Percentiles rank a stretch among this genome's conserved stretches.
phyloP scores from a whole-genome alignment of 2,113 vertebrate species.

The Benitochromis conjunctus region DNA sequence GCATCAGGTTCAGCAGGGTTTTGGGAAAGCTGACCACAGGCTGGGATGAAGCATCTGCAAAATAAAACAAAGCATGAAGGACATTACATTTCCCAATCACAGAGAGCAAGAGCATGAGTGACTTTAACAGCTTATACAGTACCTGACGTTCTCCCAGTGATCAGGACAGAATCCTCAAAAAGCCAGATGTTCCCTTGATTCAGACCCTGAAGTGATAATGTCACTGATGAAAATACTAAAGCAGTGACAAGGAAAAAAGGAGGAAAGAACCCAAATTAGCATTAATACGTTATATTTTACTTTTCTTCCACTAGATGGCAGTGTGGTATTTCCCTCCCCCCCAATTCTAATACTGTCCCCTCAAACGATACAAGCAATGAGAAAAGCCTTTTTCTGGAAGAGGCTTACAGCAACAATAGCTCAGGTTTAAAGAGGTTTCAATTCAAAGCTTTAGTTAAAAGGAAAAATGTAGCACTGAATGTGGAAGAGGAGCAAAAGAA shows the following conservation, averaged over 20 bases:
- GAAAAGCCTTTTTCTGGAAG: not conserved
- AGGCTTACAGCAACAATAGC: not conserved
- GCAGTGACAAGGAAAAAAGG: not conserved
- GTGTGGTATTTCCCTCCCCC: not conserved
- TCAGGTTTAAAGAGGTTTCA: not conserved
- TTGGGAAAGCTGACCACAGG: constrained; percentile 85
- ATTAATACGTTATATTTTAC: not conserved
- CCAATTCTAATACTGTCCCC: not conserved
- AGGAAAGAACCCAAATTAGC: not conserved
- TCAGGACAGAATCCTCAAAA: constrained; percentile 85
- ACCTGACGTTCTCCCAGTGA: constrained; percentile 85
- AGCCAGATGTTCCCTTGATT: constrained; percentile 89
- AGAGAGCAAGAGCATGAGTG: not conserved
- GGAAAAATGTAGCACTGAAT: not conserved
- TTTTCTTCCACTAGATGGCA: constrained; percentile 35
- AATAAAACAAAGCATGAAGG: not conserved
- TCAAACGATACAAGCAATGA: not conserved
- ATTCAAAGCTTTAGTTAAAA: not conserved
- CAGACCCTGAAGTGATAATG: constrained; percentile 78
- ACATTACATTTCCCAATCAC: not conserved
- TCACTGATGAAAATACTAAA: constrained; percentile 88
- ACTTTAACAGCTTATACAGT: not conserved
- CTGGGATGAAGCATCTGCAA: constrained; percentile 75
- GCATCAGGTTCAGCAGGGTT: constrained; percentile 76
- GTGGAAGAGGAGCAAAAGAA: not conserved